These are phyloP conservation scores for Girardinichthys multiradiatus DNA, from an alignment of 2,113 vertebrate species.

Conservation along the genomic window DNA sequence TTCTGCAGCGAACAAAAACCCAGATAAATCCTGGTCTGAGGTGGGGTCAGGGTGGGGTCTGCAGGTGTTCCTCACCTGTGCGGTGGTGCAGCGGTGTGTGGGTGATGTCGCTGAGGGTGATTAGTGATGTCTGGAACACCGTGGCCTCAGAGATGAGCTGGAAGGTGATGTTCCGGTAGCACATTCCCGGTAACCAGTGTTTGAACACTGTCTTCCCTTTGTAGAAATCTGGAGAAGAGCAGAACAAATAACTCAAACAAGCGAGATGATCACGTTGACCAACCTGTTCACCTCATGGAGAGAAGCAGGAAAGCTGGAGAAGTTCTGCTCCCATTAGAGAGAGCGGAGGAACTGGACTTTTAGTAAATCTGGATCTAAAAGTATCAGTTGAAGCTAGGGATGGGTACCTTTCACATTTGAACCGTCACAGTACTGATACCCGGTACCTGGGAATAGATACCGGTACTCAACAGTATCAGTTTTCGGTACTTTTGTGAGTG, in stretches of 20 bases:
- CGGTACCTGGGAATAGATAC: too few relatives aligned
- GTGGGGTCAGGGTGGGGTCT: too few relatives aligned
- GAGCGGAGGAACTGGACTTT: too few relatives aligned
- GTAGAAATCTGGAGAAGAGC: constrained; percentile 85
- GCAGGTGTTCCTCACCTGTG: constrained; percentile 81
- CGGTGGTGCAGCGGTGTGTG: constrained; percentile 88
- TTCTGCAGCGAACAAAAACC: neutral
- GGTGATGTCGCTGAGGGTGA: constrained; percentile 85
- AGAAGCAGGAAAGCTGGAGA: neutral
- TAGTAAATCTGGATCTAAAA: too few relatives aligned
- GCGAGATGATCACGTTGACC: too few relatives aligned
- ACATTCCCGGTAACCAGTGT: constrained; percentile 93
- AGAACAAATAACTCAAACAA: neutral
- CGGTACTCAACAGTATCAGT: too few relatives aligned
- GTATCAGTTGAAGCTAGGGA: too few relatives aligned
- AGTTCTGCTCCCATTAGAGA: too few relatives aligned
- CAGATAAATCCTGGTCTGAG: neutral
- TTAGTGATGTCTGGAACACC: constrained; percentile 85
- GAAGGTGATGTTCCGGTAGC: constrained; percentile 95
- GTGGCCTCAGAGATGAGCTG: constrained; percentile 93
- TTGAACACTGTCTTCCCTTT: constrained; percentile 95
- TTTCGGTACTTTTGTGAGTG: too few relatives aligned
- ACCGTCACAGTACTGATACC: too few relatives aligned
- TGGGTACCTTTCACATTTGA: too few relatives aligned
- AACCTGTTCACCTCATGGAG: too few relatives aligned